Evolutionary conservation across 2,888 invertebrate genomes (phyloP), one percentile per base, ranked within the genome.

Genomic region (Rapana venosa): DNA sequence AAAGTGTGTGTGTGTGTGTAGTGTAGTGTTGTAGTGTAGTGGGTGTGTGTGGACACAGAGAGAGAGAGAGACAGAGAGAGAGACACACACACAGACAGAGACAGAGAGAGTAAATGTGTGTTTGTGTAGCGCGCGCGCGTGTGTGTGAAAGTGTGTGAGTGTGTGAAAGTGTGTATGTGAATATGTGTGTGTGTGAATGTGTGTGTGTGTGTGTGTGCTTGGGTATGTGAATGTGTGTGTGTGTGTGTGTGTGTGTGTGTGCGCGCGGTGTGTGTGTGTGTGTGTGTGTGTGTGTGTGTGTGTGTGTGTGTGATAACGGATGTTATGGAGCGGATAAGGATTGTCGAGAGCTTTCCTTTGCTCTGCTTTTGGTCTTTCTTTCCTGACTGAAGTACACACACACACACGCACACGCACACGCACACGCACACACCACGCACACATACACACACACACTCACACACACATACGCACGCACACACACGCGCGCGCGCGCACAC

Each of bases 201-300:
- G 47, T 81, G 81, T 81, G 81, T 81, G 36, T 47, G 26, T 81
- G 47, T 81, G 81, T 47, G 22, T 47, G 47, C 22, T 36, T 81
- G 36, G 36, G 20, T 81, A 22, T 81, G 47, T 81, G 36, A 8
- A 22, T 81, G 22, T 81, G 81, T 47, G 26, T 26, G 36, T 81
- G 81, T 47, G 47, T 36, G 36, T 81, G 47, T 81, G 36, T 36
- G 13, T 66, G 66, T 81, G 47, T 81, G 36, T 81, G 36, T 81
- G 47, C 32, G 79, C 32, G 79, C 36, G 81, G 81, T 81, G 36
- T 81, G 81, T 81, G 81, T 81, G 26, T 81, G 81, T 26, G 36
- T 81, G 22, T 81, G 26, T 36, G 47, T 81, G 36, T 83, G 47
- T 83, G 47, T 83, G 36, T 47, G 81, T 83, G 26, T 36, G 47